A percentile compares a stretch with the other conserved stretches of the same genome.
Conservation (phyloP, 2,888 invertebrate genomes). For the Chrysolina americana region DNA sequence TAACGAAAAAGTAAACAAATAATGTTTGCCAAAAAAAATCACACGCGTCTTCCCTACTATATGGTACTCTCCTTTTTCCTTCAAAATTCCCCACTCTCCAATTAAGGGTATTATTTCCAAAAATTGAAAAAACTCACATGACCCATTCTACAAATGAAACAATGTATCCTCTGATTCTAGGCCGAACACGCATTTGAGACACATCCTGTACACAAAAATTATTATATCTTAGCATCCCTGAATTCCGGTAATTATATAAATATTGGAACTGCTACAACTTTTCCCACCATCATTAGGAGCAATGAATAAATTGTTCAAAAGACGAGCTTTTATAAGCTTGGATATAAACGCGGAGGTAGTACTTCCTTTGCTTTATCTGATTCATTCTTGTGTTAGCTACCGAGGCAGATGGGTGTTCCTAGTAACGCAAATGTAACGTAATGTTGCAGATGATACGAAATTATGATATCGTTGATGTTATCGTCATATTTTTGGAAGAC, state of each 20-base stretch:
- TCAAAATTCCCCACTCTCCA: too few species aligned
- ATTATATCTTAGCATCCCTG: background rate
- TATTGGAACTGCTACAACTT: slow-evolving; percentile 22
- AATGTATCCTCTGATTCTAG: too few species aligned
- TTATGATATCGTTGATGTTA: background rate
- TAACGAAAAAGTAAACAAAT: too few species aligned
- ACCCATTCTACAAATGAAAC: too few species aligned
- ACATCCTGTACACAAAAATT: background rate
- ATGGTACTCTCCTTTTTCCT: too few species aligned
- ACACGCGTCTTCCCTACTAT: too few species aligned
- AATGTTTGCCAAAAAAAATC: too few species aligned
- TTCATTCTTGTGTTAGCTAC: slow-evolving; percentile 18
- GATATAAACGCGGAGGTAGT: slow-evolving; percentile 40
- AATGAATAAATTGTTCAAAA: slow-evolving; percentile 45
- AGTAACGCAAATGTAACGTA: background rate
- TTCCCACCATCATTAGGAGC: slow-evolving; percentile 47
- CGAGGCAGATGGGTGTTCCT: background rate
- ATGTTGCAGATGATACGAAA: background rate
- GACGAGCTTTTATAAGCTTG: slow-evolving; percentile 43
- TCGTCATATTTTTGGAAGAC: background rate
- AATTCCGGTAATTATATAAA: background rate
- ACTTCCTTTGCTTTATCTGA: slow-evolving; percentile 39
- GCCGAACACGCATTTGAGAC: background rate
- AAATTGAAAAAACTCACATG: too few species aligned
- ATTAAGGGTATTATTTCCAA: too few species aligned